Base-by-base conservation (phyloP, 2,113 vertebrate species). In the Onychostruthus taczanowskii region DNA sequence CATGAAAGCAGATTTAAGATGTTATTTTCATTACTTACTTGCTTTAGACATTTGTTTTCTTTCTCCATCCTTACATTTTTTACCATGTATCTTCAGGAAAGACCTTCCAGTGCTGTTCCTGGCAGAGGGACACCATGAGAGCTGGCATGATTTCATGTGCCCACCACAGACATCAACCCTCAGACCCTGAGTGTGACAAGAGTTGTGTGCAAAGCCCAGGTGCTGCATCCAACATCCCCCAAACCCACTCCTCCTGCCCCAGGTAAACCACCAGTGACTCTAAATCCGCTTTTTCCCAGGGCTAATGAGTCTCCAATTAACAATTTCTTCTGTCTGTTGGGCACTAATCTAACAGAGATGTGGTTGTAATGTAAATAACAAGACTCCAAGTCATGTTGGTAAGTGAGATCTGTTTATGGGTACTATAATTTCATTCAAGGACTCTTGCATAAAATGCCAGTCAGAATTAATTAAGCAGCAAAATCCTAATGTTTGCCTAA, bases 161-260 rank as follows among this genome's bases (percentile, higher is more conserved):
- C 59, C 70, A 44, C 53, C 75, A 9, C 0, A 4, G 61, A 4
- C 8, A 18, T 14, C 0, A 0, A 55, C 10, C 22, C 26, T n/a
- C 2, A 8, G 27, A 43, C 24, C 22, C 23, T 2, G 22, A 59
- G 35, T 2, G 18, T 59, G 58, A 47, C 52, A 47, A 35, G 39
- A 11, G 17, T 11, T 43, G 13, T 1, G 3, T 26, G 37, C 35
- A 59, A 55, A 87, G n/a, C 27, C 72, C 79, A 44, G 31, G 7
- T 68, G 72, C 53, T 76, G 72, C 33, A 63, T 12, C 46, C 64
- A 84, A 0, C 39, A 30, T 30, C 15, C 33, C 43, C 49, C 64
- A 84, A 47, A n/a, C 12, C 16, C 18, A 12, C 59, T 69, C 18
- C 84, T 84, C 49, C 49, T 49, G 46, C 43, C 44, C 72, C 73